A percentile compares a stretch with the other conserved stretches of the same genome.
Evolutionary conservation across 2,888 invertebrate genomes (phyloP).

Genomic region (Spilarctia lutea): DNA sequence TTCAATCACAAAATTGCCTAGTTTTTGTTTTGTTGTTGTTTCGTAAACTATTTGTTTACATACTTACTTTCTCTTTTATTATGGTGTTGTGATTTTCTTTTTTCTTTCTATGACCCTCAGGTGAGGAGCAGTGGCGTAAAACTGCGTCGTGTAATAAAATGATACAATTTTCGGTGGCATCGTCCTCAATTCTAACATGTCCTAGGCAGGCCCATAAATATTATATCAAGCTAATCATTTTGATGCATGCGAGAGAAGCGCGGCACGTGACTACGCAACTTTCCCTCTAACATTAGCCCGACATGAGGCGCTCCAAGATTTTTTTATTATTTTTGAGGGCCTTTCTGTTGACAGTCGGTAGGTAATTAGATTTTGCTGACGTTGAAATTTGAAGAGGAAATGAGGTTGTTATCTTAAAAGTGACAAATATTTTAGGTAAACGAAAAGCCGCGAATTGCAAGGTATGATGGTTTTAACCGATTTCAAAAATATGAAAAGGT

Average conservation of each 20-base stretch:
- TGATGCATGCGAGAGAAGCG: slow-evolving; percentile 56
- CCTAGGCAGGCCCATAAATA: slow-evolving; percentile 52
- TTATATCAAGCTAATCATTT: slow-evolving; percentile 61
- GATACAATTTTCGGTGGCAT: slow-evolving; percentile 13
- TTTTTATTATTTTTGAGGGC: slow-evolving; percentile 30
- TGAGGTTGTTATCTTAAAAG: slow-evolving; percentile 7
- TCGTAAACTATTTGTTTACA: too few species aligned
- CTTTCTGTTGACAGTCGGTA: slow-evolving; percentile 21
- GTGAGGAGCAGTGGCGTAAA: background rate
- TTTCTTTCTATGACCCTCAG: background rate
- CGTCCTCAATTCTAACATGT: slow-evolving; percentile 24
- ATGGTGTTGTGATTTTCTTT: background rate
- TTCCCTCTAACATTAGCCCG: slow-evolving; percentile 34
- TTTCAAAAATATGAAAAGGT: background rate
- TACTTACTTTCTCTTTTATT: background rate
- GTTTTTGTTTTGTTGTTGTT: too few species aligned
- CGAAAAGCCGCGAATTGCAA: background rate
- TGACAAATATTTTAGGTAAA: background rate
- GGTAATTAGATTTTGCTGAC: slow-evolving; percentile 22
- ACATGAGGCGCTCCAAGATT: slow-evolving; percentile 31
- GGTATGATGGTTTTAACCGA: background rate
- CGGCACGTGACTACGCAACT: slow-evolving; percentile 61
- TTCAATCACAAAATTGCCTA: too few species aligned
- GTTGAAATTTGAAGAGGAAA: slow-evolving; percentile 13
- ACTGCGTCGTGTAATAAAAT: background rate